Evolutionary conservation across 2,797 vertebrate genomes (phyloP), one percentile per base, ranked within the genome.

Genomic region (Danio tinwini): DNA sequence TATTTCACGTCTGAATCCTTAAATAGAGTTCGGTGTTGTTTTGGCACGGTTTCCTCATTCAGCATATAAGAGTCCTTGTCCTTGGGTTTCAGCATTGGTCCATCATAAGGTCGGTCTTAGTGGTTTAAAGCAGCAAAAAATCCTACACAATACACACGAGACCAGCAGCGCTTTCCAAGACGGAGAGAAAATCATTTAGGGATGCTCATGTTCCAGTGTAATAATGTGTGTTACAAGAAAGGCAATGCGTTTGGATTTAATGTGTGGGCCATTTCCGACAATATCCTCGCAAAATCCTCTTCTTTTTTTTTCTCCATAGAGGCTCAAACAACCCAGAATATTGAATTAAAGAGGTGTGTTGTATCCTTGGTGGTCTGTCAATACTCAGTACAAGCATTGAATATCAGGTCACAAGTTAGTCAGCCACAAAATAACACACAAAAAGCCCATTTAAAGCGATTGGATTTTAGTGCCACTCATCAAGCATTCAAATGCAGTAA

Each of bases 131-230:
- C 84, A 83, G 79, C 74, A 84, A 50, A 37, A 76, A 69, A 29
- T 59, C 50, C 14, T 81, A 70, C 75, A 84, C 81, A 83, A 76
- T 75, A 82, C 71, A 75, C 42, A 78, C 37, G 90, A 91, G 87
- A 91, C 90, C 90, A 89, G 89, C 85, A 90, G 88, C 88, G 85
- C 88, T 64, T 84, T 88, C 89, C 91, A 90, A 89, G 91, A 92
- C 89, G 91, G 53, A 59, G 63, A 71, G 56, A 74, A 72, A 73
- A 65, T 84, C 42, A 59, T 83, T 44, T 70, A 79, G 49, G 64
- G 56, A 79, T 82, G 55, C 42, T 68, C 14, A 16, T 40, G 63
- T 83, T 80, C 65, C 82, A 84, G 83, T 77, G 72, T 83, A 78
- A 49, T 52, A 53, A 67, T 52, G 19, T 42, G n/a, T 80, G 56